A percentile compares a stretch with the other conserved stretches of the same genome.
Evolutionary conservation across 2,888 invertebrate species (phyloP).

Genomic region (Reticulitermes lucifugus): DNA sequence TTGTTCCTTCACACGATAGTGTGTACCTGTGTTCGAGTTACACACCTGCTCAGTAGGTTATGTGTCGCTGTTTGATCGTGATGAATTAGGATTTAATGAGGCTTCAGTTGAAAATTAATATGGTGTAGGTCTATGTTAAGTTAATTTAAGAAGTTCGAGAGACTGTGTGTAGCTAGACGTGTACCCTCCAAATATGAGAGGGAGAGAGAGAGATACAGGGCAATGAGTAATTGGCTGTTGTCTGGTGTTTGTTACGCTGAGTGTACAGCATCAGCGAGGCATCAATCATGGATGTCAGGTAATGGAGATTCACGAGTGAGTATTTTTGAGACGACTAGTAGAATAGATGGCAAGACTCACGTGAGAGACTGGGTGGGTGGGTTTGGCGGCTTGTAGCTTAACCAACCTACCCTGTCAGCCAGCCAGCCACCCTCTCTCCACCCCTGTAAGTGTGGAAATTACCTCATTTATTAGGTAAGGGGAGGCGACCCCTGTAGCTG

Average conservation of each 20-base stretch:
- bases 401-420: constrained; percentile 40
- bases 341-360: constrained; percentile 3
- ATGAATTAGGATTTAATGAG: not conserved
- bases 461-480: constrained; percentile 68
- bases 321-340: constrained; percentile 35
- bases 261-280: constrained; percentile 22
- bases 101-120: not conserved
- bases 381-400: constrained; percentile 38
- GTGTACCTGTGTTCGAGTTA: too few species aligned
- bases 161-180: too few species aligned
- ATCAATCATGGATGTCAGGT: constrained; percentile 39
- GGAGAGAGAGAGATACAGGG: not conserved
- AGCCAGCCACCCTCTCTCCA: constrained; percentile 20
- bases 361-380: constrained; percentile 22
- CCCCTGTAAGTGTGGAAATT: constrained; percentile 59
- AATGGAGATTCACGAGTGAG: constrained; percentile 23
- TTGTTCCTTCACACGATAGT: too few species aligned
- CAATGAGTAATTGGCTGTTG: constrained; percentile 1
- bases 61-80: not conserved
- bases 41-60: too few species aligned
- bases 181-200: too few species aligned
- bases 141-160: too few species aligned
- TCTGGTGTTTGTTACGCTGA: constrained; percentile 15
- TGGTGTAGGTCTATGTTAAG: not conserved
- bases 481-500: constrained; percentile 65